Base-by-base conservation (phyloP, 2,888 invertebrate species). In the Teleogryllus oceanicus region DNA sequence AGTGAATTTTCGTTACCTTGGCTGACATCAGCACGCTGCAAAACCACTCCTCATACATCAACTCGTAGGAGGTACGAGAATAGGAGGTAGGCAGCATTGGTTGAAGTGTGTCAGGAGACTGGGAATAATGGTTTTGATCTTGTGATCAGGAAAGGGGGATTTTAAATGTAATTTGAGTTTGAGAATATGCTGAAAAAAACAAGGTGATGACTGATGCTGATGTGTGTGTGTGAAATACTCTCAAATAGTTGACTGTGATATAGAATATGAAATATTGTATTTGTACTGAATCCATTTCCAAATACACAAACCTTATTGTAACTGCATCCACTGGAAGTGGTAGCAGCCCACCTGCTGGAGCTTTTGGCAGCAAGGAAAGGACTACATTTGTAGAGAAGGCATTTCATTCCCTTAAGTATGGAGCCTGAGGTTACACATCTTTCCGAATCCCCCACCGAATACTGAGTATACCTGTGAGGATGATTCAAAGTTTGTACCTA, bases 1-100 rank as follows among this genome's bases (percentile, higher is more conserved):
- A 82, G 82, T 79, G 82, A 82, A 74, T 82, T 82, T 76, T 81
- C 81, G n/a, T 79, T 82, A 74, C 82, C 82, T 49, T 82, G 82
- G 82, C 75, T 81, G 37, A 79, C 78, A 50, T 81, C 79, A 74
- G 37, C 75, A 50, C 79, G 78, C 74, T 76, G 74, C 62, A 80
- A 80, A 76, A 79, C 78, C 49, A 24, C 78, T 37, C 50, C 74
- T 75, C 74, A 75, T 49, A 24, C 37, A 21, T 49, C 76, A 51
- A 50, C 76, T 12, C 74, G 80, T 24, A 75, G 78, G 77, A 80
- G 80, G 50, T 50, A 74, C n/a, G 80, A 80, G n/a, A 78, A 49
- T 51, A 78, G 78, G 62, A 80, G 80, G 75, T 80, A 80, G 80
- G 76, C 74, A 16, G 49, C 8, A 49, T 11, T 78, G 62, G 62